These are phyloP conservation scores for Drosophila pruinosa DNA, from an alignment of 1,140 invertebrate species.

Conservation along the genomic window DNA sequence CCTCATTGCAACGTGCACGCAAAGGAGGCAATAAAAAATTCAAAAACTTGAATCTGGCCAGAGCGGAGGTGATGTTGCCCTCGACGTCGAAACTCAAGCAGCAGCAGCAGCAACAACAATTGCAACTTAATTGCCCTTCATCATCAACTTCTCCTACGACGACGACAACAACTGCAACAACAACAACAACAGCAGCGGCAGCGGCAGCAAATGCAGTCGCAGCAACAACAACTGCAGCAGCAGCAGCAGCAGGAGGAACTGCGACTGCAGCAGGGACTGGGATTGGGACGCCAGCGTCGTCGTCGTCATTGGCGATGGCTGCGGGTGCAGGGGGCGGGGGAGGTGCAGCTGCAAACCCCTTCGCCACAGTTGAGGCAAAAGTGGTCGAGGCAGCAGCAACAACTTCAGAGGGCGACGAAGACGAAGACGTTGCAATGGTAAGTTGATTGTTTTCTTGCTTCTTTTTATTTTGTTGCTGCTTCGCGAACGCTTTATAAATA, in stretches of 20 bases:
- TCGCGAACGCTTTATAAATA: conserved; percentile 22
- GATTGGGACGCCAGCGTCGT: conserved; percentile 7
- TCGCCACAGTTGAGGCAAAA: conserved; percentile 13
- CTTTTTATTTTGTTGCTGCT: conserved; percentile 32
- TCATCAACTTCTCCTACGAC: conserved; percentile 26
- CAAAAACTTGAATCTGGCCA: conserved; percentile 79
- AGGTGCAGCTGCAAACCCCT: conserved; percentile 39
- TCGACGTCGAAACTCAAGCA: conserved; percentile 77
- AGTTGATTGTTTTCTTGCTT: conserved; percentile 51
- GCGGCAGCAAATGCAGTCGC: not conserved
- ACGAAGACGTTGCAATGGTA: conserved; percentile 69
- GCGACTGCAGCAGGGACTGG: conserved; percentile 2
- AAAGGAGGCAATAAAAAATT: conserved; percentile 77
- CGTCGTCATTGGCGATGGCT: conserved; percentile 9
- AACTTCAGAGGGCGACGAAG: conserved; percentile 32
- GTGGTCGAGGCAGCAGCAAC: conserved; percentile 5
- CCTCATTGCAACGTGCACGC: conserved; percentile 59
- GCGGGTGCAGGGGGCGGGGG: conserved; percentile 15
- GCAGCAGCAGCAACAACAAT: conserved; percentile 66
- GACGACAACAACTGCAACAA: conserved; percentile 19
- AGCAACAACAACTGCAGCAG: conserved; percentile 4
- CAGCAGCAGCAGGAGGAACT: not conserved
- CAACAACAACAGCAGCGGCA: conserved; percentile 6
- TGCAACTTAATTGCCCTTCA: conserved; percentile 64
- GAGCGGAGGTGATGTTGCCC: conserved; percentile 77